A percentile compares a stretch with the other conserved stretches of the same genome.
phyloP scores from a whole-genome alignment of 2,888 invertebrate genomes.

The Meiosimyza decipiens region DNA sequence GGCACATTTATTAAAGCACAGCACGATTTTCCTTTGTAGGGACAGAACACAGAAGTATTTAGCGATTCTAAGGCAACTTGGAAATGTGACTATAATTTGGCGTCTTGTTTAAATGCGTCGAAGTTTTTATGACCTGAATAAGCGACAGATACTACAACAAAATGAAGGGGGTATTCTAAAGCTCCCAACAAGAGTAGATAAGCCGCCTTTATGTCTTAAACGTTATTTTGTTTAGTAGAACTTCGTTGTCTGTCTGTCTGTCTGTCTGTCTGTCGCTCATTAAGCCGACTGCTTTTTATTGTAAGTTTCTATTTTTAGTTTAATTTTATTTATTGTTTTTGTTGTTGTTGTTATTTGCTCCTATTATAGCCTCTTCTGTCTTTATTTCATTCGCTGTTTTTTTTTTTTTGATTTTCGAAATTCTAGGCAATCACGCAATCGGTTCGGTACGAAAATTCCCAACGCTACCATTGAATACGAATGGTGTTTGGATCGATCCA shows the following conservation, averaged over 20 bases:
- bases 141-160: background rate
- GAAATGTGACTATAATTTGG: conserved; percentile 8
- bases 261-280: too few species aligned
- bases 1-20: conserved; percentile 8
- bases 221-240: background rate
- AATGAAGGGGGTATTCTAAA: background rate
- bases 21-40: background rate
- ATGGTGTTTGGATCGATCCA: conserved; percentile 67
- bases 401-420: conserved; percentile 42
- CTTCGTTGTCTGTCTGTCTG: too few species aligned
- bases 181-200: background rate
- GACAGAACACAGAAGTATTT: background rate
- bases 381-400: conserved; percentile 43
- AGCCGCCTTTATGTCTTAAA: too few species aligned
- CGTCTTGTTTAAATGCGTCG: conserved; percentile 25
- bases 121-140: conserved; percentile 32
- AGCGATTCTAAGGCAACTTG: too few species aligned
- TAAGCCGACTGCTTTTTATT: conserved; percentile 49
- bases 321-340: conserved; percentile 20
- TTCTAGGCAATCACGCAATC: conserved; percentile 68
- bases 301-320: conserved; percentile 47
- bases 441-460: conserved; percentile 68
- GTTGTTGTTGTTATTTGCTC: conserved; percentile 23
- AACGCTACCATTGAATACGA: conserved; percentile 65
- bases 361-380: background rate